Evolutionary conservation across 2,888 invertebrate genomes (phyloP).

Genomic region (Lydus trimaculatus): DNA sequence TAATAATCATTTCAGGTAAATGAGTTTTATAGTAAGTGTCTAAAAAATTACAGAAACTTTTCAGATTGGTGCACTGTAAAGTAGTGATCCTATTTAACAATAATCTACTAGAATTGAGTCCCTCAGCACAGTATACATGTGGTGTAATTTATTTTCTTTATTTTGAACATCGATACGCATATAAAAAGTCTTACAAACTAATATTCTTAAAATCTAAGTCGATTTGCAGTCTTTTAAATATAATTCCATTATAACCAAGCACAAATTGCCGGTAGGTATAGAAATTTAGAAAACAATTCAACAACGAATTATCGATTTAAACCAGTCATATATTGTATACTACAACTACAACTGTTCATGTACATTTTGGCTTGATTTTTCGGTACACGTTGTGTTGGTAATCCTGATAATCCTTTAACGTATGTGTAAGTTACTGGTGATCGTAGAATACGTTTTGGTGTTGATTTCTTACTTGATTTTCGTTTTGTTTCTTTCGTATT

Average conservation of each 20-base stretch:
- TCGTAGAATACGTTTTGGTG: constrained; percentile 78
- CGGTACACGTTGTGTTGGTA: constrained; percentile 83
- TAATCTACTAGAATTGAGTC: constrained; percentile 33
- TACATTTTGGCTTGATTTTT: constrained; percentile 58
- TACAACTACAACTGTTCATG: constrained; percentile 52
- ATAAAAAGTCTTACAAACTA: constrained; percentile 29
- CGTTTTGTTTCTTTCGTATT: constrained; percentile 56
- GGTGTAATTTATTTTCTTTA: constrained; percentile 15
- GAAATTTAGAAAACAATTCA: background rate
- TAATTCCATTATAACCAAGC: constrained; percentile 17
- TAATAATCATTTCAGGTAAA: constrained; percentile 21
- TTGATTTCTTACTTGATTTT: constrained; percentile 64
- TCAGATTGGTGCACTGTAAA: constrained; percentile 32
- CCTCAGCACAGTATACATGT: constrained; percentile 35
- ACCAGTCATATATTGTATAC: constrained; percentile 53
- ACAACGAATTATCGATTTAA: constrained; percentile 50
- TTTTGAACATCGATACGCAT: constrained; percentile 24
- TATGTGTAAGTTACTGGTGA: constrained; percentile 83
- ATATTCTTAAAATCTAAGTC: constrained; percentile 15
- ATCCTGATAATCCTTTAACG: constrained; percentile 79
- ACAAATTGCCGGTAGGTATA: constrained; percentile 23
- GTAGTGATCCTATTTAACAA: background rate
- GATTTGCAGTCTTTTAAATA: constrained; percentile 23
- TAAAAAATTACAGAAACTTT: constrained; percentile 15
- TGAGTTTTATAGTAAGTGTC: constrained; percentile 21